Percentiles rank a stretch among this genome's conserved stretches.
These are phyloP conservation scores for Daptonema setosum DNA, from an alignment of 2,888 invertebrate genomes.

Conservation along the genomic window DNA sequence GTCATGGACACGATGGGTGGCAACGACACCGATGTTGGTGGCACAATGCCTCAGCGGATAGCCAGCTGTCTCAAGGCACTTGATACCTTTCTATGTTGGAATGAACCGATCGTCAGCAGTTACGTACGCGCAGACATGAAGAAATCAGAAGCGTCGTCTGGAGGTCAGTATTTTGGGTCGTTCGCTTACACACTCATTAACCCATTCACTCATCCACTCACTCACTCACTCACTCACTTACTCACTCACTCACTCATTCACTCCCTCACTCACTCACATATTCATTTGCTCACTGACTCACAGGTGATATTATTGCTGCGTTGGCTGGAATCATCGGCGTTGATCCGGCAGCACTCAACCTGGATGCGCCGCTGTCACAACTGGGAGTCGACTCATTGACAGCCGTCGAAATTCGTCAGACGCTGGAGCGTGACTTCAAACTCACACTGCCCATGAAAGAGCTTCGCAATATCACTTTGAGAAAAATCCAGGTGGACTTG, in stretches of 20 bases:
- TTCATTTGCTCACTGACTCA: too few relatives aligned
- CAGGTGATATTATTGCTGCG: neutral
- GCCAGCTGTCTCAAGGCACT: conserved; percentile 69
- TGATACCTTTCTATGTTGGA: conserved; percentile 69
- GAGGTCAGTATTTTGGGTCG: too few relatives aligned
- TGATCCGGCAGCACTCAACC: conserved; percentile 51
- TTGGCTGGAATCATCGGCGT: conserved; percentile 36
- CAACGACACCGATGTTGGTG: conserved; percentile 74
- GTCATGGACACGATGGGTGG: conserved; percentile 10
- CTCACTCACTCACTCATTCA: too few relatives aligned
- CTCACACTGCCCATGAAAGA: conserved; percentile 64
- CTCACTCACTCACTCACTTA: too few relatives aligned
- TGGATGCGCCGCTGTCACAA: conserved; percentile 55
- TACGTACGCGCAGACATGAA: conserved; percentile 21
- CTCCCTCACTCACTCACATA: too few relatives aligned
- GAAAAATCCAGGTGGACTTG: too few relatives aligned
- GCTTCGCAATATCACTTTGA: too few relatives aligned
- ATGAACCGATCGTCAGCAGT: conserved; percentile 38
- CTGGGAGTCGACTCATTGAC: conserved; percentile 89
- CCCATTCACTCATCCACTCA: too few relatives aligned
- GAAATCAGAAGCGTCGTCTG: too few relatives aligned
- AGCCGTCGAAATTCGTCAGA: conserved; percentile 75
- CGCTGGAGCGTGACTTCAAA: conserved; percentile 42
- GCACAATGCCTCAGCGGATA: conserved; percentile 84
- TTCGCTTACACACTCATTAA: too few relatives aligned